A percentile compares a stretch with the other conserved stretches of the same genome.
Conservation (phyloP, 2,113 vertebrate genomes). For the Neogobius melanostomus region DNA sequence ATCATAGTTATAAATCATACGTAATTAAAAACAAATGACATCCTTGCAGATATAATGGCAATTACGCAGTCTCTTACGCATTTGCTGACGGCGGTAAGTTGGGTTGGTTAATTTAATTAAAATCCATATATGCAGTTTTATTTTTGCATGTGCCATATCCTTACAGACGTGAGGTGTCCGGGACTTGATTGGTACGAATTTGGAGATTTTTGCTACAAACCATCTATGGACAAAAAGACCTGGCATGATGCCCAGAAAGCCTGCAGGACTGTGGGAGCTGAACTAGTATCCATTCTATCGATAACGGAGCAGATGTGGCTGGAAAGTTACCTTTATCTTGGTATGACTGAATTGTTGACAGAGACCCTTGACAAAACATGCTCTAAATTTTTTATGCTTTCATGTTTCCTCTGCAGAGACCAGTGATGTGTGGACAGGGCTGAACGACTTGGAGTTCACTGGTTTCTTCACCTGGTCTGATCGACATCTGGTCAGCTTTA, state of each 20-base stretch:
- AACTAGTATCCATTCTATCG: slow-evolving; percentile 75
- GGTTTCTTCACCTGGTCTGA: slow-evolving; percentile 76
- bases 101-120: not conserved
- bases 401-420: slow-evolving; percentile 55
- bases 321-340: slow-evolving; percentile 76
- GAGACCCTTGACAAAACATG: not conserved
- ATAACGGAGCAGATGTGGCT: slow-evolving; percentile 79
- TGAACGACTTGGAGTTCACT: slow-evolving; percentile 65
- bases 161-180: slow-evolving; percentile 75
- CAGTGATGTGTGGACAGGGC: slow-evolving; percentile 75
- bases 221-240: slow-evolving; percentile 65
- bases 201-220: slow-evolving; percentile 80
- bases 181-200: slow-evolving; percentile 79
- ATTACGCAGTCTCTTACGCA: slow-evolving; percentile 65
- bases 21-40: not conserved
- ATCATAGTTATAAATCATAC: too few species aligned
- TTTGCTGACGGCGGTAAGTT: slow-evolving; percentile 77
- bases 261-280: slow-evolving; percentile 68
- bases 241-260: slow-evolving; percentile 56
- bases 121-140: not conserved
- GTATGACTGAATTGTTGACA: slow-evolving; percentile 41
- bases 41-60: slow-evolving; percentile 61
- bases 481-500: slow-evolving; percentile 64
- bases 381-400: not conserved
- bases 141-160: not conserved